These are phyloP conservation scores for Sceloporus undulatus DNA, from an alignment of 2,113 vertebrate genomes.

Conservation along the genomic window DNA sequence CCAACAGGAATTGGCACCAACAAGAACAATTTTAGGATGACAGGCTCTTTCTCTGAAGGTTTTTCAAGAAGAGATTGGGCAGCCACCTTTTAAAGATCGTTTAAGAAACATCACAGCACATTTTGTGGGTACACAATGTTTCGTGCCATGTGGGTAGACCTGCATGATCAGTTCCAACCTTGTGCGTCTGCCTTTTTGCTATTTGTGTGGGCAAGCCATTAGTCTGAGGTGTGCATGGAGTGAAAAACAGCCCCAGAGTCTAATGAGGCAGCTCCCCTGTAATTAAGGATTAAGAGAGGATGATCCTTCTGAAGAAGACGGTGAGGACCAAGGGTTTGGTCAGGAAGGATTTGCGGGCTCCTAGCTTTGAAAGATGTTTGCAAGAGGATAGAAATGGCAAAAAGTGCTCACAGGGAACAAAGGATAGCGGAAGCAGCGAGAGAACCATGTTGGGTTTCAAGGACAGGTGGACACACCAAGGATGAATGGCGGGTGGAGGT, in stretches of 20 bases:
- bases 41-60: neutral
- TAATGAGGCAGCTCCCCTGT: constrained; percentile 23
- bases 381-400: constrained; percentile 39
- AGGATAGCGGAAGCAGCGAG: constrained; percentile 62
- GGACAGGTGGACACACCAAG: constrained; percentile 62
- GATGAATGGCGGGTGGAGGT: constrained; percentile 70
- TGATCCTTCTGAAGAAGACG: constrained; percentile 17
- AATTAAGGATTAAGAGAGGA: constrained; percentile 27
- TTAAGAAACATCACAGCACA: neutral
- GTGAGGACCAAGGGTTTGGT: neutral
- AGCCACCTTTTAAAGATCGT: neutral
- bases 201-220: constrained; percentile 42
- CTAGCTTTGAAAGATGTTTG: constrained; percentile 7
- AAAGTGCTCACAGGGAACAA: constrained; percentile 20
- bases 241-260: constrained; percentile 40
- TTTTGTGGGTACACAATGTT: neutral
- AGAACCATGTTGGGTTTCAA: constrained; percentile 64
- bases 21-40: neutral
- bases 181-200: constrained; percentile 19
- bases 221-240: constrained; percentile 16
- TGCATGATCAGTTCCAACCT: neutral
- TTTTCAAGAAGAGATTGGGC: neutral
- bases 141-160: neutral
- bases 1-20: neutral
- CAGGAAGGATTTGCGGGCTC: neutral